Evolutionary conservation across 2,113 vertebrate genomes (phyloP).

Genomic region (Chaenocephalus aceratus): DNA sequence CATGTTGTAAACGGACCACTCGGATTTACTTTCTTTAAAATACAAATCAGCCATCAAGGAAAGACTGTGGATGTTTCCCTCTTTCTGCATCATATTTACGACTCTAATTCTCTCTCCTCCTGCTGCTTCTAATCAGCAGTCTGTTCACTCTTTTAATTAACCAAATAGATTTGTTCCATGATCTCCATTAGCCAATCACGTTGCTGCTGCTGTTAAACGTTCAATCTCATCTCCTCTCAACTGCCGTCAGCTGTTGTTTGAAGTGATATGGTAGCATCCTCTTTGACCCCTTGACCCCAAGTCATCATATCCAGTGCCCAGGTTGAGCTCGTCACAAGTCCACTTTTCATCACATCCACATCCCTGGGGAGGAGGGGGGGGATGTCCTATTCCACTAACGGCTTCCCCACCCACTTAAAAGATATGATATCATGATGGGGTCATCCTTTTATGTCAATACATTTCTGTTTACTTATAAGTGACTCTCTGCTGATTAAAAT

Average conservation of each 20-base stretch:
- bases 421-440: background rate
- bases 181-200: background rate
- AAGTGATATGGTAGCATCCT: background rate
- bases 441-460: background rate
- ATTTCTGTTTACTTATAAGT: background rate
- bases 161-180: background rate
- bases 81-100: slow-evolving; percentile 21
- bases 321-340: background rate
- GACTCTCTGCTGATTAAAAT: background rate
- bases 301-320: background rate
- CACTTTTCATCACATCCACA: background rate
- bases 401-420: background rate
- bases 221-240: background rate
- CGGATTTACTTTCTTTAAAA: slow-evolving; percentile 9
- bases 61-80: background rate
- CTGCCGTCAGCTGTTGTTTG: background rate
- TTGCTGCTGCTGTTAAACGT: background rate
- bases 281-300: background rate
- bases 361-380: background rate
- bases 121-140: background rate
- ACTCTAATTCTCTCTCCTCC: background rate
- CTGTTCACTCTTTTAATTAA: background rate
- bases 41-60: background rate
- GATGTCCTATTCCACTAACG: background rate
- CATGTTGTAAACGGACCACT: slow-evolving; percentile 1